Percentiles rank a stretch among this genome's conserved stretches.
These are phyloP conservation scores for Ophonus ardosiacus DNA, from an alignment of 2,888 invertebrate genomes.

Conservation along the genomic window DNA sequence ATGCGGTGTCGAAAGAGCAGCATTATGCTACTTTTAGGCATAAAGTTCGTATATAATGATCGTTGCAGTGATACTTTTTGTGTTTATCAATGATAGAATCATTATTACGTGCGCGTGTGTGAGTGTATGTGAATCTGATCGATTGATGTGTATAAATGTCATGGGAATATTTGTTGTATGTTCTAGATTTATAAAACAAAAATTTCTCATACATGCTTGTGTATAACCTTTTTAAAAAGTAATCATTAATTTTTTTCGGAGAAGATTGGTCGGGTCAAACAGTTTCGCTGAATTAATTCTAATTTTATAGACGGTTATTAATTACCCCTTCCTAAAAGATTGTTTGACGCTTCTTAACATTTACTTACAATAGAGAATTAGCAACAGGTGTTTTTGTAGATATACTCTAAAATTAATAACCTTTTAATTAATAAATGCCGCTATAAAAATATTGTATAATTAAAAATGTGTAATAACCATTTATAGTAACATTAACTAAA, in stretches of 20 bases:
- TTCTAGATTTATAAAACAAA: constrained; percentile 39
- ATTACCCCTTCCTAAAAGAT: constrained; percentile 28
- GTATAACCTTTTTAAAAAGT: constrained; percentile 56
- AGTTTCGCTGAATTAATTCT: constrained; percentile 45
- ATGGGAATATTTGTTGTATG: constrained; percentile 48
- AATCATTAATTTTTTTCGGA: constrained; percentile 43
- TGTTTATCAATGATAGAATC: constrained; percentile 36
- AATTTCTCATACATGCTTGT: constrained; percentile 25
- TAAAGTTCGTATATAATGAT: constrained; percentile 31
- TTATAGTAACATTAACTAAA: too few relatives aligned
- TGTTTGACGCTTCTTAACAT: neutral
- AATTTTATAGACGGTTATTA: constrained; percentile 49
- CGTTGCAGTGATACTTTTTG: constrained; percentile 33
- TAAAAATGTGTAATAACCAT: too few relatives aligned
- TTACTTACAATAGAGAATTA: neutral
- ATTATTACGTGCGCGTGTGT: constrained; percentile 25
- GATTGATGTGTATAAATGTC: constrained; percentile 48
- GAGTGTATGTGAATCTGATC: constrained; percentile 33
- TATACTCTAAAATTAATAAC: neutral
- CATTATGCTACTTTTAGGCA: constrained; percentile 19
- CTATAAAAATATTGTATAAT: neutral
- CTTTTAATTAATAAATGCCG: neutral
- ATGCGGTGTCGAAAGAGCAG: neutral
- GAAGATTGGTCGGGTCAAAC: constrained; percentile 40
- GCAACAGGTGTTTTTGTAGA: neutral